These are phyloP conservation scores for Chroicocephalus ridibundus DNA, from an alignment of 2,113 vertebrate genomes.

Conservation along the genomic window DNA sequence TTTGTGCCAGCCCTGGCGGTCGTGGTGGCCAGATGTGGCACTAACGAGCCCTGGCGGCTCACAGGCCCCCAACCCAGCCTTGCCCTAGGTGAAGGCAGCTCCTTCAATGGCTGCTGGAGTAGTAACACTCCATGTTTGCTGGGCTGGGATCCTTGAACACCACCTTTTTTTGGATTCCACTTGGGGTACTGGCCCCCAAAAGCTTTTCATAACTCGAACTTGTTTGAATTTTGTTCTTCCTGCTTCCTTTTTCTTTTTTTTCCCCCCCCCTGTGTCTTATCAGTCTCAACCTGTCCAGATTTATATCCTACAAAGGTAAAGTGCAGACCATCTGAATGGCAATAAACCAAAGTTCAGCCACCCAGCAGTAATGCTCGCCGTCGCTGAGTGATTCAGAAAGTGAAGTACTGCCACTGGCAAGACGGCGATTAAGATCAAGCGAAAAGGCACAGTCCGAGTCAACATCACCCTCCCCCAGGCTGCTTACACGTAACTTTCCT, in stretches of 20 bases:
- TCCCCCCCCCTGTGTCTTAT: neutral
- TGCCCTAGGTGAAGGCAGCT: neutral
- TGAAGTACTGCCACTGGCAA: neutral
- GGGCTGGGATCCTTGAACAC: neutral
- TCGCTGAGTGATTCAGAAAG: neutral
- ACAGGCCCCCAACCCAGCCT: neutral
- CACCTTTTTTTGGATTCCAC: neutral
- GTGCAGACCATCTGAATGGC: neutral
- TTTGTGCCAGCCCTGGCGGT: neutral
- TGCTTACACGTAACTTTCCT: neutral
- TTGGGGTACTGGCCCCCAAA: neutral
- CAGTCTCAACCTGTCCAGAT: slow-evolving; percentile 9
- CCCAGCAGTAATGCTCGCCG: neutral
- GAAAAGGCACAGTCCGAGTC: neutral
- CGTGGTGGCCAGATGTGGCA: neutral
- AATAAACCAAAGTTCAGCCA: slow-evolving; percentile 60
- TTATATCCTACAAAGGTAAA: slow-evolving; percentile 37
- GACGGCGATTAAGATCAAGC: accelerated
- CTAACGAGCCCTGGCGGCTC: neutral
- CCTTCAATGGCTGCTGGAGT: neutral
- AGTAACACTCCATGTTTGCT: neutral
- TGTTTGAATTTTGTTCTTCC: neutral
- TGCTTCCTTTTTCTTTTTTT: neutral
- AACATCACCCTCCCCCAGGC: neutral
- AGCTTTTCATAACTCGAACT: neutral